phyloP scores from a whole-genome alignment of 1,140 invertebrate species.

The Procambarus clarkii region DNA sequence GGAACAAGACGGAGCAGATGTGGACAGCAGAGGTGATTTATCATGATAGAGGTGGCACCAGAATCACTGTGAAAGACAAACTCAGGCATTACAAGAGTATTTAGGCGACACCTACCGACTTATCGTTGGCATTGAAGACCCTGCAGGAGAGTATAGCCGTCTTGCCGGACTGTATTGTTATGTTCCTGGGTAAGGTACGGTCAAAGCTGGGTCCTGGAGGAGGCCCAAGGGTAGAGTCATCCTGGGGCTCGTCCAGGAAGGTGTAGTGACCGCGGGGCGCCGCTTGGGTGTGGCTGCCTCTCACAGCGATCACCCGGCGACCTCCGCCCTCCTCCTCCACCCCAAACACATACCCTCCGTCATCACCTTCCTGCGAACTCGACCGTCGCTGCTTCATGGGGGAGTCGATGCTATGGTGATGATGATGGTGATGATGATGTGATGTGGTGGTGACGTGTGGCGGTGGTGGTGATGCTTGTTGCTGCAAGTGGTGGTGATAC shows the following conservation, averaged over 20 bases:
- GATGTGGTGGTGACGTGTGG: neutral
- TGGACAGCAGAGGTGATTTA: too few relatives aligned
- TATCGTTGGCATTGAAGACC: constrained; percentile 53
- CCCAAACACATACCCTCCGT: constrained; percentile 6
- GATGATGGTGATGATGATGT: constrained; percentile 25
- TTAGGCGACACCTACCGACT: constrained; percentile 29
- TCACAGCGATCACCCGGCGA: constrained; percentile 17
- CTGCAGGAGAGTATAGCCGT: constrained; percentile 48
- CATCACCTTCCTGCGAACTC: neutral
- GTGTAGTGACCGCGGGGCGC: neutral
- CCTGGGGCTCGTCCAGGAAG: neutral
- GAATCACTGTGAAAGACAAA: too few relatives aligned
- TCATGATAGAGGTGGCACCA: too few relatives aligned
- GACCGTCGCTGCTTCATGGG: neutral
- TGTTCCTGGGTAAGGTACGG: constrained; percentile 38
- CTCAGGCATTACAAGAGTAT: too few relatives aligned
- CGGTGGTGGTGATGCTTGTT: neutral
- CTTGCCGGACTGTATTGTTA: constrained; percentile 46
- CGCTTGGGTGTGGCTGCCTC: neutral
- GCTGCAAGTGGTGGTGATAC: neutral
- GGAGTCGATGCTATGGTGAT: neutral
- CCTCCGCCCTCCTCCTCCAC: constrained; percentile 27
- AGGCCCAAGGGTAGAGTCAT: neutral
- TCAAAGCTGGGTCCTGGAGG: constrained; percentile 48
- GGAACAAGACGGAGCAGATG: too few relatives aligned